These are phyloP conservation scores for Hymenochirus boettgeri DNA, from an alignment of 2,113 vertebrate species.

Conservation along the genomic window DNA sequence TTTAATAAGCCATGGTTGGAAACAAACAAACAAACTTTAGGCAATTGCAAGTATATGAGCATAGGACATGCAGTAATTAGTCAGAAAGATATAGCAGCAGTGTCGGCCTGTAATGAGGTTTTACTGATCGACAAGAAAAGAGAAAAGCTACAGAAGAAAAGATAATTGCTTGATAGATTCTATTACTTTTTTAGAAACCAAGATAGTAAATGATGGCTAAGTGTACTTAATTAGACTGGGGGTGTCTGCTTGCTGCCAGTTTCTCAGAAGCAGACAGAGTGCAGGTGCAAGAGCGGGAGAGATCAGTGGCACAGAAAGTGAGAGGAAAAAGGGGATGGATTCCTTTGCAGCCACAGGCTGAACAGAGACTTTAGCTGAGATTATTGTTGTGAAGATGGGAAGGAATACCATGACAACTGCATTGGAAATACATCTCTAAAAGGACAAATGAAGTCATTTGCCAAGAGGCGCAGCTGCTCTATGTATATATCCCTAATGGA, in stretches of 20 bases:
- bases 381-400: neutral
- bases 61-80: conserved; percentile 30
- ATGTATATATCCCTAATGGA: no score
- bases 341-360: neutral
- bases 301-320: neutral
- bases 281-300: conserved; percentile 31
- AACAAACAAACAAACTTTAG: conserved; percentile 16
- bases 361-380: neutral
- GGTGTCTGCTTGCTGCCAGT: conserved; percentile 21
- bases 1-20: no score
- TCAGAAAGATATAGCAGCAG: conserved; percentile 10
- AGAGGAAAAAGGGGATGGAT: neutral
- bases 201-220: conserved; percentile 38
- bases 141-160: conserved; percentile 5
- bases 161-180: conserved; percentile 42
- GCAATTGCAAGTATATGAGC: conserved; percentile 6
- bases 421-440: neutral
- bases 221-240: conserved; percentile 41
- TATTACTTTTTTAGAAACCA: conserved; percentile 42
- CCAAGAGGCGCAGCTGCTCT: no score
- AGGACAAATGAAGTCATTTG: no score
- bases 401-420: neutral
- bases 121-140: conserved; percentile 27
- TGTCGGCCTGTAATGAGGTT: conserved; percentile 26
- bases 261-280: conserved; percentile 23